Evolutionary conservation across 2,113 vertebrate genomes (phyloP), one percentile per base, ranked within the genome.

Genomic region (Pseudorasbora parva): DNA sequence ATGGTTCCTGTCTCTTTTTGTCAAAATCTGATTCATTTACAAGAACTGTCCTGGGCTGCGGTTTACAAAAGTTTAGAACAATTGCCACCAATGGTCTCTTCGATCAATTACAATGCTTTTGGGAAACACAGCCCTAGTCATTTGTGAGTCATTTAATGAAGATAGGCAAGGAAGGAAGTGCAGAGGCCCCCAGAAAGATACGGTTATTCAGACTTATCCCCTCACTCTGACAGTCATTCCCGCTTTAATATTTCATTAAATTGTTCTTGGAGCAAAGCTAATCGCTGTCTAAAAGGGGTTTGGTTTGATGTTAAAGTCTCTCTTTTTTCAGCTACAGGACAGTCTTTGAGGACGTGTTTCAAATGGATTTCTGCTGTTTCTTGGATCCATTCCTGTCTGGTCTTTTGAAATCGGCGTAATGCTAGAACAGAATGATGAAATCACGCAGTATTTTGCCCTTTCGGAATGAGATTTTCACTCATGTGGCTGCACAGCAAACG

Each of bases 401-500:
- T 25, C 33, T 78, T 25, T 45, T 78, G 54, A 43, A 78, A 78
- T 19, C n/a, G 12, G 6, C 56, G n/a, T 15, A 78, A 60, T 23
- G n/a, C 56, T 60, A 78, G 56, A 78, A 60, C 33, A 60, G 56
- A 43, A 41, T 78, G 75, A 78, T 17, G 56, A 78, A 78, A 78
- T 78, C 33, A 5, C 69, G 8, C 12, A 43, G 54, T 78, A 5
- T 78, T 78, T 27, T 60, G 33, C n/a, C 60, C 56, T 78, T 60
- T 45, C 21, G 2, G 23, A 71, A 54, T 56, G 9, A 75, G 47
- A 49, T 25, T 51, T 47, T 41, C 78, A n/a, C 27, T 23, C 66
- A 76, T 86, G 83, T 69, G 83, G 81, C 21, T 57, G 57, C 51
- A 77, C 62, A 84, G 51, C 78, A 54, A 81, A 81, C 47, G 77